A percentile compares a stretch with the other conserved stretches of the same genome.
phyloP scores from a whole-genome alignment of 2,888 invertebrate species.

The Drosophila kambysellisi region DNA sequence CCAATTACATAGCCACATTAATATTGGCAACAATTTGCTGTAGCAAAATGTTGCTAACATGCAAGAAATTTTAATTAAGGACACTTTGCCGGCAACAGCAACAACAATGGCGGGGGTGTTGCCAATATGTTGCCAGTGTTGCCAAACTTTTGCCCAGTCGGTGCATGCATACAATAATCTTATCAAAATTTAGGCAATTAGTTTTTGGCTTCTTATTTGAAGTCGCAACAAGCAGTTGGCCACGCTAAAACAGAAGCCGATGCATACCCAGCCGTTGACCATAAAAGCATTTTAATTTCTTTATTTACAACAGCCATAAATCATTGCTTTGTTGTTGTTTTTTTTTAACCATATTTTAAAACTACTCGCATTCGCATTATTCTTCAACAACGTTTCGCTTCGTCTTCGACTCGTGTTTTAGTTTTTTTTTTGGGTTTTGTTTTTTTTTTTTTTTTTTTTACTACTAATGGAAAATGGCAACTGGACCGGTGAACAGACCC shows the following conservation, averaged over 20 bases:
- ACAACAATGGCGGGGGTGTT: conserved; percentile 35
- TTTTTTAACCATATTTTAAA: conserved; percentile 67
- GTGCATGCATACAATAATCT: conserved; percentile 59
- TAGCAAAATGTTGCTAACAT: conserved; percentile 54
- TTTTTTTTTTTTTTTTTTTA: conserved; percentile 22
- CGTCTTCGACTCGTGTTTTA: conserved; percentile 32
- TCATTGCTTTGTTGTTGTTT: conserved; percentile 66
- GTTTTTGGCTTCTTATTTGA: conserved; percentile 54
- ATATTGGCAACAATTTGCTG: conserved; percentile 67
- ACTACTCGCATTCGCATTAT: conserved; percentile 65
- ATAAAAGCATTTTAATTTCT: conserved; percentile 80
- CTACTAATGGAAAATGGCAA: conserved; percentile 54
- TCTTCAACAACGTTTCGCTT: conserved; percentile 46
- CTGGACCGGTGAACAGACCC: conserved; percentile 15
- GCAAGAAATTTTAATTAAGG: conserved; percentile 77
- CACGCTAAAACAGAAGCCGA: conserved; percentile 53
- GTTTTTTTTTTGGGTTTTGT: conserved; percentile 14
- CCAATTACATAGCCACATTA: conserved; percentile 76
- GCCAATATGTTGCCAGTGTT: conserved; percentile 10
- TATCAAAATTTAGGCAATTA: conserved; percentile 79
- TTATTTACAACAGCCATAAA: conserved; percentile 78
- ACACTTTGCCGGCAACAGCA: conserved; percentile 46
- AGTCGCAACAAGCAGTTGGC: conserved; percentile 21
- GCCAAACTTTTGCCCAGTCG: background rate
- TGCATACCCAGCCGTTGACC: conserved; percentile 47